phyloP scores from a whole-genome alignment of 53 echinoderm and acorn worm species.

The Apostichopus leukothele region DNA sequence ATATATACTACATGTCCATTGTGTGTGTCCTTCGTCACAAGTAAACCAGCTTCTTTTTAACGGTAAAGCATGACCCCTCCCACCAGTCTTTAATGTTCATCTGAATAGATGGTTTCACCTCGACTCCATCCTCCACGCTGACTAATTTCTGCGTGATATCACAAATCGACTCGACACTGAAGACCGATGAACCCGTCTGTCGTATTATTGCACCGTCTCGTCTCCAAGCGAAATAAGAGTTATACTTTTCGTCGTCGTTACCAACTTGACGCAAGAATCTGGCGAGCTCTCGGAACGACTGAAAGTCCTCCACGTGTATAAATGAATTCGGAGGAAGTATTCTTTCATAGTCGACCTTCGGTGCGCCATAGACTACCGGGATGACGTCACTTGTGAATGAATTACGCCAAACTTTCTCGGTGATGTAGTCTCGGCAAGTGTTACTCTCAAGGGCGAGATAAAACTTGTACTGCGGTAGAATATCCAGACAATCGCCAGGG shows the following conservation, averaged over 20 bases:
- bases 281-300: constrained; percentile 33
- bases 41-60: constrained; percentile 5
- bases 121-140: neutral
- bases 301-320: constrained; percentile 78
- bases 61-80: constrained; percentile 33
- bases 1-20: no score
- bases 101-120: neutral
- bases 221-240: constrained; percentile 32
- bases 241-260: constrained; percentile 18
- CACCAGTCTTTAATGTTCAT: constrained; percentile 34
- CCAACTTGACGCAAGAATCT: neutral
- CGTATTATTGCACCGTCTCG: constrained; percentile 7
- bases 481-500: constrained; percentile 14
- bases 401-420: constrained; percentile 82
- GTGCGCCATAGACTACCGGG: constrained; percentile 79
- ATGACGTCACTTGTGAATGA: constrained; percentile 56
- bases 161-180: neutral
- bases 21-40: neutral
- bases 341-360: constrained; percentile 67
- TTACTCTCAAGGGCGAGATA: constrained; percentile 75
- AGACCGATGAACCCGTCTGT: constrained; percentile 8
- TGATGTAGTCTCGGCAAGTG: constrained; percentile 85
- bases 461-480: constrained; percentile 62
- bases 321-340: constrained; percentile 77
- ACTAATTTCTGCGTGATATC: neutral